A percentile compares a stretch with the other conserved stretches of the same genome.
These are phyloP conservation scores for Teinopalpus imperialis DNA, from an alignment of 2,888 invertebrate species.

Conservation along the genomic window DNA sequence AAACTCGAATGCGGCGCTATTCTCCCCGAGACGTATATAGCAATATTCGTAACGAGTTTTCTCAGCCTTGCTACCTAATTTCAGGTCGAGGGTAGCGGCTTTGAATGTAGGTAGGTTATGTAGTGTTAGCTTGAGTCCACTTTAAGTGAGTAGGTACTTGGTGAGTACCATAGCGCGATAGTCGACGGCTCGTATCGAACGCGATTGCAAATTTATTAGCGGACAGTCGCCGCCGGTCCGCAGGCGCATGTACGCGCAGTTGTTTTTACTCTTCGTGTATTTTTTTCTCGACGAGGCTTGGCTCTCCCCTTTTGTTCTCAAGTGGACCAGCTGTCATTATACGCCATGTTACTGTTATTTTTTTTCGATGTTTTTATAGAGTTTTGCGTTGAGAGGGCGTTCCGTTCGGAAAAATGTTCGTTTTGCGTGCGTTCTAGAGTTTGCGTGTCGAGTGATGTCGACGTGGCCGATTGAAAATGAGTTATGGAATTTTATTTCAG, in stretches of 20 bases:
- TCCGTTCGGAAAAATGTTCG: constrained; percentile 80
- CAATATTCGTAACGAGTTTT: constrained; percentile 81
- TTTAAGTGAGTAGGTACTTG: constrained; percentile 30
- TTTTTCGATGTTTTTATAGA: constrained; percentile 80
- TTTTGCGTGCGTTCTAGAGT: constrained; percentile 79
- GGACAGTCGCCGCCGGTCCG: constrained; percentile 56
- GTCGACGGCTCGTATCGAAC: constrained; percentile 55
- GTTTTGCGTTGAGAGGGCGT: constrained; percentile 78
- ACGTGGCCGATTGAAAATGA: constrained; percentile 70
- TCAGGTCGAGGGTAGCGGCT: constrained; percentile 63
- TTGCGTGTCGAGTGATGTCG: constrained; percentile 75
- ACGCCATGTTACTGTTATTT: constrained; percentile 82
- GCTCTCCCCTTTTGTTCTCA: constrained; percentile 82
- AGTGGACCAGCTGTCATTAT: constrained; percentile 84
- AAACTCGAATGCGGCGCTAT: constrained; percentile 77
- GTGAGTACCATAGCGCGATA: constrained; percentile 29
- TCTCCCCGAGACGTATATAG: constrained; percentile 75
- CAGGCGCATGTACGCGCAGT: constrained; percentile 63
- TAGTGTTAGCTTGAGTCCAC: constrained; percentile 49
- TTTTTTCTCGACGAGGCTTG: constrained; percentile 78
- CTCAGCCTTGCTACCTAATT: constrained; percentile 74
- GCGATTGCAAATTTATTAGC: constrained; percentile 80
- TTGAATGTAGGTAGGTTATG: constrained; percentile 37
- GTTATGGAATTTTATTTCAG: constrained; percentile 67
- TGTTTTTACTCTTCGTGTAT: constrained; percentile 78